phyloP scores from a whole-genome alignment of 2,888 invertebrate genomes.

The Mesorhabditis sp. region DNA sequence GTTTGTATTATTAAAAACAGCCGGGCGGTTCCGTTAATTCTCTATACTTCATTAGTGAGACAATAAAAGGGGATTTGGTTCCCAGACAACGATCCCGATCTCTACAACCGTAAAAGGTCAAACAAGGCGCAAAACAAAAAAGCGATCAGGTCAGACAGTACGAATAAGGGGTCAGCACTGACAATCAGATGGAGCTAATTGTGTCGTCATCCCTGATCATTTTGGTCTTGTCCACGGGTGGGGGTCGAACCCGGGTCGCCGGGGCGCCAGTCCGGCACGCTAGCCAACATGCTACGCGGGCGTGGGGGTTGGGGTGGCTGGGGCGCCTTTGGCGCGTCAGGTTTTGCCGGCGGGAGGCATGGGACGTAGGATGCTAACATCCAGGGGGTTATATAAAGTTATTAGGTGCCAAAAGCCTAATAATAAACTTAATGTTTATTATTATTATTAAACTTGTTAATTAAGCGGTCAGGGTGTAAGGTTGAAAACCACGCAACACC shows the following conservation, averaged over 20 bases:
- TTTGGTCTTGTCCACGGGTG: not conserved
- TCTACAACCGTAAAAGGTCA: too few relatives aligned
- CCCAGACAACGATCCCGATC: too few relatives aligned
- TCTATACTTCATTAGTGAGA: too few relatives aligned
- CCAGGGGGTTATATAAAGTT: too few relatives aligned
- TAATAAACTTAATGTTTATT: too few relatives aligned
- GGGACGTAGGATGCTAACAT: too few relatives aligned
- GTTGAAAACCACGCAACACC: too few relatives aligned
- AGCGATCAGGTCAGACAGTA: slow-evolving; percentile 4
- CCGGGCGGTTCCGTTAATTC: not conserved
- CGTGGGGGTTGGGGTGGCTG: not conserved
- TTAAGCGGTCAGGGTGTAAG: too few relatives aligned
- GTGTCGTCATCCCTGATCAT: slow-evolving; percentile 1
- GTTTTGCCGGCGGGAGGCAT: not conserved
- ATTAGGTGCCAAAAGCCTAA: too few relatives aligned
- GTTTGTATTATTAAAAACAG: not conserved
- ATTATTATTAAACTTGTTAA: too few relatives aligned
- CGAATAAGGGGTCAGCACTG: not conserved
- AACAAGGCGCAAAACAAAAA: not conserved
- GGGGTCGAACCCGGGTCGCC: not conserved
- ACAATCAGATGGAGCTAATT: not conserved
- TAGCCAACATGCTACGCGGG: not conserved
- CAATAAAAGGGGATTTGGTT: too few relatives aligned
- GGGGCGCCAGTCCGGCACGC: not conserved
- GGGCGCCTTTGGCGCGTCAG: not conserved